These are phyloP conservation scores for Bicyclus anynana DNA, from an alignment of 1,140 invertebrate species.

Conservation along the genomic window DNA sequence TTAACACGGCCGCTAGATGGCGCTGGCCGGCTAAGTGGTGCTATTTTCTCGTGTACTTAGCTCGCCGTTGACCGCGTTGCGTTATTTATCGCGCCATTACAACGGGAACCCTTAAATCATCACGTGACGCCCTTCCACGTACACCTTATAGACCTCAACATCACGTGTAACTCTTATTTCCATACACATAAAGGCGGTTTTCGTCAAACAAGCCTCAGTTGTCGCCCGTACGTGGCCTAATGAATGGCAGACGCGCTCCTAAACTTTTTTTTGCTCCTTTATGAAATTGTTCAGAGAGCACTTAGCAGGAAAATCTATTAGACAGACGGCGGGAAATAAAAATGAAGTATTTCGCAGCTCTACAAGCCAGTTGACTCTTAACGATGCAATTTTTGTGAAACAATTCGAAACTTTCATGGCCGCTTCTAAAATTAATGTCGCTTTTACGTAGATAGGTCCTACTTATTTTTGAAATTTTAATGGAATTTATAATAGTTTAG, in stretches of 20 bases:
- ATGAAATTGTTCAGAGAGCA: constrained; percentile 70
- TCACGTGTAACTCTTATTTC: constrained; percentile 5
- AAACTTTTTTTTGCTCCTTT: constrained; percentile 58
- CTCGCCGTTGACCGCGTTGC: constrained; percentile 57
- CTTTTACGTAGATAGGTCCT: no score
- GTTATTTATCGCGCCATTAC: constrained; percentile 76
- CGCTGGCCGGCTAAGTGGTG: constrained; percentile 56
- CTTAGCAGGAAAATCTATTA: constrained; percentile 68
- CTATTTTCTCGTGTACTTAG: constrained; percentile 53
- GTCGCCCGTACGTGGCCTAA: constrained; percentile 38
- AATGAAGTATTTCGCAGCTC: constrained; percentile 39
- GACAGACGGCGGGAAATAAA: constrained; percentile 39
- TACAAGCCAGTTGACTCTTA: constrained; percentile 24
- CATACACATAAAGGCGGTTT: constrained; percentile 5
- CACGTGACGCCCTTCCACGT: constrained; percentile 59
- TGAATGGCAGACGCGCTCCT: constrained; percentile 56
- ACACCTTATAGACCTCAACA: constrained; percentile 9
- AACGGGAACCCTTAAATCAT: constrained; percentile 67
- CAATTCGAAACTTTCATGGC: constrained; percentile 12
- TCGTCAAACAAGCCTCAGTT: background rate
- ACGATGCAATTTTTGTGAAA: constrained; percentile 24
- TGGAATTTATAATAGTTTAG: background rate
- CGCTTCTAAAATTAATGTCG: background rate
- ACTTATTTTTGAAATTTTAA: background rate
- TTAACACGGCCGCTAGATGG: constrained; percentile 53